Conservation (phyloP, 1,140 invertebrate genomes). For the Sitophilus oryzae region DNA sequence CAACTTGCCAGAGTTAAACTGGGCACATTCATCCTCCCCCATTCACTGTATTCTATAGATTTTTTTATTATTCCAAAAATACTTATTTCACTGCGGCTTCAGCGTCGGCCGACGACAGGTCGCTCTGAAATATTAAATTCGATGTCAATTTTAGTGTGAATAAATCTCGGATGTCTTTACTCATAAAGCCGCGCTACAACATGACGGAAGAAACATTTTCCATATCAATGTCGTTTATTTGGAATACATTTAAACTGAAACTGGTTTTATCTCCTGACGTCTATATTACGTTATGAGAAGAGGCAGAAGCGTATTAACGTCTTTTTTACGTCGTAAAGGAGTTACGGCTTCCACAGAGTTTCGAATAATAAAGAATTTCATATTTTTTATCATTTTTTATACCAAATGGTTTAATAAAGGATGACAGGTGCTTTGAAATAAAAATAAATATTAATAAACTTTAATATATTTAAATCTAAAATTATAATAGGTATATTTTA, state of each 20-base stretch:
- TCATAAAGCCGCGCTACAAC: background rate
- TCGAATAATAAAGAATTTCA: no score
- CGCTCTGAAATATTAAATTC: background rate
- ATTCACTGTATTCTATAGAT: background rate
- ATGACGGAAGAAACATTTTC: background rate
- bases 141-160: background rate
- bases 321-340: no score
- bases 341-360: no score
- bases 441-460: no score
- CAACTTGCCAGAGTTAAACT: background rate
- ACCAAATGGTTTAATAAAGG: no score
- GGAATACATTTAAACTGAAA: background rate
- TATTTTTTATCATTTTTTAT: no score
- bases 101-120: background rate
- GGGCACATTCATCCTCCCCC: background rate
- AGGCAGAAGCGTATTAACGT: background rate
- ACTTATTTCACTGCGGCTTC: background rate
- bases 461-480: no score
- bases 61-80: background rate
- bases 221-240: background rate
- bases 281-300: background rate
- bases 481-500: no score
- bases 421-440: no score
- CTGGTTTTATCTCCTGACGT: background rate
- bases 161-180: background rate